Evolutionary conservation across 1,140 invertebrate species (phyloP).

Genomic region (Cryptotermes secundus): DNA sequence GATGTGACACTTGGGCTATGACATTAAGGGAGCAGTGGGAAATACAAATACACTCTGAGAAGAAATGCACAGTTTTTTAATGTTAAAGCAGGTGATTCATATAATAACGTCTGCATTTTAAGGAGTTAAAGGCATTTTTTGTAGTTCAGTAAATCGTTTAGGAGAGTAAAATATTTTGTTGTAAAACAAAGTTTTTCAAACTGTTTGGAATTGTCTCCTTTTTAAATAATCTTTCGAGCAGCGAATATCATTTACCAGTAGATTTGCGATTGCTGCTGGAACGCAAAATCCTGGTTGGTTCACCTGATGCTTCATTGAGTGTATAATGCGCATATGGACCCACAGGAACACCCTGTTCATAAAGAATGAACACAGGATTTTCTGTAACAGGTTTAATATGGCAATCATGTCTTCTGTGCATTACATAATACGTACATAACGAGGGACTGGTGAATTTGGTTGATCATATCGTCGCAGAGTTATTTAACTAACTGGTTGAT

Average conservation of each 20-base stretch:
- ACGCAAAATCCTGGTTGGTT: neutral
- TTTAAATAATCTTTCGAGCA: neutral
- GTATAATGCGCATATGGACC: neutral
- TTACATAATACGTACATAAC: too few relatives aligned
- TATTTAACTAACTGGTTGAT: too few relatives aligned
- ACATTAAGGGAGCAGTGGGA: too few relatives aligned
- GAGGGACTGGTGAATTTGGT: too few relatives aligned
- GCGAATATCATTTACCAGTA: neutral
- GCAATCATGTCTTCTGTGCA: neutral
- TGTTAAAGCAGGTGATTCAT: too few relatives aligned
- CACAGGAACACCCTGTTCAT: neutral
- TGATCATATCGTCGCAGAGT: too few relatives aligned
- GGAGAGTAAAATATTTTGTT: neutral
- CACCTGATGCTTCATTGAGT: neutral
- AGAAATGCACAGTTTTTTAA: too few relatives aligned
- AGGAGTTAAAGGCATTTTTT: neutral
- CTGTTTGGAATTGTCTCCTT: neutral
- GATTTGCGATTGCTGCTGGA: neutral
- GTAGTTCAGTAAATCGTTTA: neutral
- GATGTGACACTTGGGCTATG: too few relatives aligned
- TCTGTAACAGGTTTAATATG: neutral
- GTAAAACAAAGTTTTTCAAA: neutral
- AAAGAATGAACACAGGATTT: neutral
- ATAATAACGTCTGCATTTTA: too few relatives aligned
- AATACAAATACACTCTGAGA: too few relatives aligned